Evolutionary conservation across 2,888 invertebrate genomes (phyloP), one percentile per base, ranked within the genome.

Genomic region (Netelia virgata): DNA sequence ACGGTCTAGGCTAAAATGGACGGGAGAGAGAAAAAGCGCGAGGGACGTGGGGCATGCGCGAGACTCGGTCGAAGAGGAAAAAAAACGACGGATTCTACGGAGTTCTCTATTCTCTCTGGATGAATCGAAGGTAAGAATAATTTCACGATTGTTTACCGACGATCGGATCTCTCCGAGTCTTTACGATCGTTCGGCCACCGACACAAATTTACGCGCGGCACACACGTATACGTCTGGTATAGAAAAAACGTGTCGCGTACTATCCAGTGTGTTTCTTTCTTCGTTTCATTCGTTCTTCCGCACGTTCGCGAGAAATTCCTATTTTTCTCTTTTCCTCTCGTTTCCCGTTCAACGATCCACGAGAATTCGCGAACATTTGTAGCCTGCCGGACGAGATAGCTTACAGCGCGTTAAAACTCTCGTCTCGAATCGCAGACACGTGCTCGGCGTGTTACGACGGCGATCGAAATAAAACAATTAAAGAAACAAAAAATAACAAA

Each of bases 61-160:
- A 16, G 10, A n/a, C 11, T 68, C 59, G 64, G 1, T 23, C 20
- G 43, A 5, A 41, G 59, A 66, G 55, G 55, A 28, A 28, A 83
- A 68, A 66, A 64, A 50, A 78, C 43, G 73, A 78, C 55, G 55
- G 70, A 79, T 82, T 77, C 70, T 20, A 63, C 18, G 28, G 73
- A 55, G 78, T 77, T 36, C 6, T 6, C 80, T 76, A 57, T 36
- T 61, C 20, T 61, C 41, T 63, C 53, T 41, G 1, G 47, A 1
- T 14, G 11, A 47, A 64, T 41, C 70, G 79, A 76, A 82, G 83
- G 83, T 76, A 64, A 75, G 76, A 75, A 82, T 82, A 82, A 82
- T 76, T 82, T 82, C 64, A 76, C 70, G 82, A 82, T 82, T 76
- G 76, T 76, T 82, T 76, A 82, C 64, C 72, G 70, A 63, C 66